Evolutionary conservation across 2,113 vertebrate species (phyloP), one percentile per base, ranked within the genome.

Genomic region (Galemys pyrenaicus): DNA sequence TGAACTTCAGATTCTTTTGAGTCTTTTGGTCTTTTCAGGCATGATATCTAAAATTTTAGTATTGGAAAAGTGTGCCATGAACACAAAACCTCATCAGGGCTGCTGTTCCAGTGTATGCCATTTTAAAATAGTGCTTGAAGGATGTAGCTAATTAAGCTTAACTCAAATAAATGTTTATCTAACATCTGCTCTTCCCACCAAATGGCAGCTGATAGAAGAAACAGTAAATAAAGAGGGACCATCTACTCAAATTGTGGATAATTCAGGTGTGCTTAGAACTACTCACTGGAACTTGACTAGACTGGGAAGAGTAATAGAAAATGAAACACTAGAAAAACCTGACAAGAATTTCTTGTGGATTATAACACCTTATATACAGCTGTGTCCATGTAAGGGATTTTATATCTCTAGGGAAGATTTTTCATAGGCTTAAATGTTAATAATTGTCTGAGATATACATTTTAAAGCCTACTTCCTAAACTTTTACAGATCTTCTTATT

Each of bases 111-210:
- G 56, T 78, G 92, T 51, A 74, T 15, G 13, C 78, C 94, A 92
- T 91, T 96, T 92, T 85, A 70, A 96, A 92, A 89, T 24, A 58
- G 44, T 85, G 32, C 51, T 79, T 94, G 58, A 88, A 95, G 93
- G 95, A 89, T 39, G 32, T 94, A 82, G 88, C 67, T 86, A 54
- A 95, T 95, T 96, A 88, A 24, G n/a, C 92, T 91, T 95, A 95
- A 92, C 70, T 89, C 85, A 92, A 81, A 95, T 80, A 92, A 83
- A 91, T 92, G 95, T 82, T 95, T 96, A 86, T 75, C 54, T 96
- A 83, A 84, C 92, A 96, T 90, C 95, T 96, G 85, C 56, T 91
- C 49, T 71, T 90, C 86, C 68, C 37, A 35, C 41, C 68, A 95
- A 81, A 44, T 58, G 85, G 91, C 86, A 95, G 64, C 82, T 91